Base-by-base conservation (phyloP, 2,113 vertebrate genomes). In the Dryoscopus gambensis region DNA sequence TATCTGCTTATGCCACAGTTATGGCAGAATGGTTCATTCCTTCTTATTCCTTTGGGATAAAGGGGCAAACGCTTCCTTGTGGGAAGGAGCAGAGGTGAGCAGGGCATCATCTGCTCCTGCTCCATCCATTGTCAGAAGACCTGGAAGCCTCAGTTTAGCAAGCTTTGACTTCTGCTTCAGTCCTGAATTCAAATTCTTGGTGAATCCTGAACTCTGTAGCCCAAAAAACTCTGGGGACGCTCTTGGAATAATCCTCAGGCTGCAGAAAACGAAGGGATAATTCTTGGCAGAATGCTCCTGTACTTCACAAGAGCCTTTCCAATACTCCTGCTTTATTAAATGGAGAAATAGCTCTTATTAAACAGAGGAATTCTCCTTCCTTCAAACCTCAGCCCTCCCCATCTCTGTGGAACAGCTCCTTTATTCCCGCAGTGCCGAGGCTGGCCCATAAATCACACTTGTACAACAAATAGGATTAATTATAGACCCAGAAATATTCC, bases 401-500 rank as follows among this genome's bases (percentile, higher is more conserved):
- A 30, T 46, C 52, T 81, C 80, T 37, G 7, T 27, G 40, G 75
- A 86, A 13, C 74, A 69, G 13, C 65, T 92, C 57, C 49, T 84
- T 57, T 22, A 37, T 57, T 74, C 79, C 73, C 25, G 2, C 63
- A 53, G 18, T 11, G 7, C 71, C 49, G 24, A 78, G 76, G 35
- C 83, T 81, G 71, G 4, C 63, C 49, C 79, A 90, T 90, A 90
- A 90, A 90, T 90, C 88, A 77, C 73, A 86, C 56, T 67, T 7
- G 2, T 60, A 81, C 68, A 93, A 62, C 63, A 70, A 93, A 73
- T 6, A 94, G 76, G 73, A 94, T 95, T 95, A 93, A 97, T 96
- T 83, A 93, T 39, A 95, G 70, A 17, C 74, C 82, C 90, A 90
- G 73, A 93, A 94, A 89, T 81, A 81, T 50, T 33, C 80, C n/a